phyloP scores from a whole-genome alignment of 2,888 invertebrate species.

The Chloroclysta siterata region DNA sequence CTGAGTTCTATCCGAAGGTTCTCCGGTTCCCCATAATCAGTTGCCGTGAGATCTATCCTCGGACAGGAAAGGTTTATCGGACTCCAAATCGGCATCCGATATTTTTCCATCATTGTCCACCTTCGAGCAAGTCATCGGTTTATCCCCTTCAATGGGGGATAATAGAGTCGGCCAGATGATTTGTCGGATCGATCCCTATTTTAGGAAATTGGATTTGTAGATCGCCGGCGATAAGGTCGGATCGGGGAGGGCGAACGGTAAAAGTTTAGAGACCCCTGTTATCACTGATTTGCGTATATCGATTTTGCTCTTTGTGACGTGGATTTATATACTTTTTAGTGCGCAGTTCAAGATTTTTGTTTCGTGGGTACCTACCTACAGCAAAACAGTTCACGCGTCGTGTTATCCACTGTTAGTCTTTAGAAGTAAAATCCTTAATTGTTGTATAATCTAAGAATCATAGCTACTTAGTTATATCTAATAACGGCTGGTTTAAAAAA shows the following conservation, averaged over 20 bases:
- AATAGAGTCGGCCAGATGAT: conserved; percentile 71
- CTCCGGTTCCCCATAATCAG: conserved; percentile 16
- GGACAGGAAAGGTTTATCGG: conserved; percentile 35
- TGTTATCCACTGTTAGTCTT: background rate
- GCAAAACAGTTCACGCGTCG: background rate
- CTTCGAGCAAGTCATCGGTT: conserved; percentile 56
- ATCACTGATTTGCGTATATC: conserved; percentile 83
- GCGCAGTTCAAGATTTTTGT: conserved; percentile 24
- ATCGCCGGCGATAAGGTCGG: conserved; percentile 76
- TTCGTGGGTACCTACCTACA: background rate
- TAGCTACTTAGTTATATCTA: no score
- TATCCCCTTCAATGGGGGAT: conserved; percentile 54
- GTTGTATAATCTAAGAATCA: no score
- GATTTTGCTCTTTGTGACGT: conserved; percentile 63
- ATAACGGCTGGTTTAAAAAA: no score
- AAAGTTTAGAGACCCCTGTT: conserved; percentile 73
- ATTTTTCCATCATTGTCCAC: conserved; percentile 46
- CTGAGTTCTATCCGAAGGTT: conserved; percentile 1
- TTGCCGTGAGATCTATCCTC: conserved; percentile 25
- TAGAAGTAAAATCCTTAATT: no score
- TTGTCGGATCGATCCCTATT: conserved; percentile 85
- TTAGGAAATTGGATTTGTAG: conserved; percentile 86
- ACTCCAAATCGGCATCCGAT: conserved; percentile 34
- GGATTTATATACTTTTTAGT: conserved; percentile 61
- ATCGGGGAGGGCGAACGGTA: conserved; percentile 60